These are phyloP conservation scores for Ceramica pisi DNA, from an alignment of 2,888 invertebrate genomes.

Conservation along the genomic window DNA sequence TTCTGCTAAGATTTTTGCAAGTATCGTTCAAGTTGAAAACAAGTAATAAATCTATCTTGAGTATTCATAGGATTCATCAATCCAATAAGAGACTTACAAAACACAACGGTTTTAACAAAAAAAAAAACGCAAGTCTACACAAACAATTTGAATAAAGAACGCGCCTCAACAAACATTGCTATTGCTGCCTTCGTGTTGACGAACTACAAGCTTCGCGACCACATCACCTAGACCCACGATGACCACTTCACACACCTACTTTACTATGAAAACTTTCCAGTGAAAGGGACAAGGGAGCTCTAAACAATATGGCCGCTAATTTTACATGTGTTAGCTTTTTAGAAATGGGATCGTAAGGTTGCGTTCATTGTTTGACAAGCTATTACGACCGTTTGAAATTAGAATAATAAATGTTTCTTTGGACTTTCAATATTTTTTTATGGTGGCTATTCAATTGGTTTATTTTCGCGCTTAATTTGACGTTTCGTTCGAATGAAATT, in stretches of 20 bases:
- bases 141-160: constrained; percentile 82
- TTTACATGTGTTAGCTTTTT: constrained; percentile 83
- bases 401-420: constrained; percentile 74
- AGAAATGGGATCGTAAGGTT: constrained; percentile 81
- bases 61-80: background rate
- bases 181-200: constrained; percentile 81
- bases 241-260: constrained; percentile 65
- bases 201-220: constrained; percentile 73
- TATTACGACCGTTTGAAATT: constrained; percentile 76
- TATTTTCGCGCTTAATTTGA: constrained; percentile 40
- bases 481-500: constrained; percentile 9
- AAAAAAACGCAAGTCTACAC: constrained; percentile 69
- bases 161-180: constrained; percentile 81
- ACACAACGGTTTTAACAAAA: background rate
- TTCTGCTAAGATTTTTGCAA: background rate
- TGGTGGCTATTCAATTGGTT: constrained; percentile 42
- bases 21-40: background rate
- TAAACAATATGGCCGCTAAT: constrained; percentile 65
- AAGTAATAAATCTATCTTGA: background rate
- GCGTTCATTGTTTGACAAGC: constrained; percentile 80
- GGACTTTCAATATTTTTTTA: constrained; percentile 67
- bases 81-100: background rate
- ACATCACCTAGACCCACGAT: constrained; percentile 67
- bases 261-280: constrained; percentile 48
- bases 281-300: constrained; percentile 67